Evolutionary conservation across 2,113 vertebrate genomes (phyloP), one percentile per base, ranked within the genome.

Genomic region (Zosterops lateralis): DNA sequence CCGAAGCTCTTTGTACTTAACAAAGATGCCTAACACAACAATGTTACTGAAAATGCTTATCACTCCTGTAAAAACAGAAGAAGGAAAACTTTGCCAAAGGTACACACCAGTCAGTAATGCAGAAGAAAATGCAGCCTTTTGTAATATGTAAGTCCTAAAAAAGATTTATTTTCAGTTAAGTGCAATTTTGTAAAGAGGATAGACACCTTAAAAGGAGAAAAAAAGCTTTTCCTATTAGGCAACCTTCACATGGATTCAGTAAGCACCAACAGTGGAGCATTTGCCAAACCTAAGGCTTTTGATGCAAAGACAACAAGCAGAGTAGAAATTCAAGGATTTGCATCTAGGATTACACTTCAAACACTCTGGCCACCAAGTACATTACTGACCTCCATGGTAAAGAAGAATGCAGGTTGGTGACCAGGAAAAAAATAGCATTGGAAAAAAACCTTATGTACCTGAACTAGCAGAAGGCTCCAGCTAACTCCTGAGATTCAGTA

Each of bases 21-120:
- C 95, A 82, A 99, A 99, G 98, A 99, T 99, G 64, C 98, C 96
- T 87, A 99, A 96, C 80, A 99, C 99, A 70, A 99, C 91, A 70
- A 99, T 91, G 96, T 99, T 99, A 97, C 99, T 99, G 42, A 97
- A 89, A 94, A 99, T 97, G 97, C 99, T 99, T 96, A 99, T 96
- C 50, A 98, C 83, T 76, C 99, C 99, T 99, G 96, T 53, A 62
- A 96, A 95, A 83, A 97, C 21, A 96, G 24, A 93, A 87, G 93
- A 85, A 40, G 13, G 18, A n/a, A 79, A 88, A 48, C 20, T 72
- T 91, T 25, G 90, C 36, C 20, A 38, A 45, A 68, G 50, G 32
- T 17, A 34, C 38, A 42, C 40, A 45, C 13, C 89, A 87, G 56
- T 17, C 32, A 54, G 44, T 12, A 84, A 85, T 18, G 22, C n/a